Conservation (phyloP, 2,113 vertebrate species). For the Potamarius usumacintae region DNA sequence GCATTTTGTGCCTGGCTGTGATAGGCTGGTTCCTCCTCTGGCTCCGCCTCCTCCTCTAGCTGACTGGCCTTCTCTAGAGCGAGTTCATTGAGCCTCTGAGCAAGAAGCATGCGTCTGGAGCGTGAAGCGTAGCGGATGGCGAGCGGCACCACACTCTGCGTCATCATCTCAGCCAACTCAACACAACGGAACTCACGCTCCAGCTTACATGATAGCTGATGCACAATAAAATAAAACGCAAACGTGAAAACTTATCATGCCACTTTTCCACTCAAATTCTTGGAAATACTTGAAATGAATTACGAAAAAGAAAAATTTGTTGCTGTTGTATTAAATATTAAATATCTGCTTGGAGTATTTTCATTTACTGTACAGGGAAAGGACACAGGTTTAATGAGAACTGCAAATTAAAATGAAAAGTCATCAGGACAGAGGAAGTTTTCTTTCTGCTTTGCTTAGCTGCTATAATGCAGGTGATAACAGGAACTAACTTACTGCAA, state of each 20-base stretch:
- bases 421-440: too few species aligned
- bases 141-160: constrained; percentile 81
- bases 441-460: too few species aligned
- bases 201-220: constrained; percentile 90
- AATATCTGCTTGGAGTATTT: neutral
- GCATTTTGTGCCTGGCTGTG: constrained; percentile 60
- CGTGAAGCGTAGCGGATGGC: constrained; percentile 92
- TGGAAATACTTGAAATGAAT: neutral
- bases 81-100: constrained; percentile 86
- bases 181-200: constrained; percentile 91
- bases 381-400: too few species aligned
- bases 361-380: neutral
- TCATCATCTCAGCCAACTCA: constrained; percentile 92
- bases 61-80: constrained; percentile 82
- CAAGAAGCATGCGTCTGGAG: constrained; percentile 82
- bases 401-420: too few species aligned
- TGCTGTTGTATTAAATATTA: neutral
- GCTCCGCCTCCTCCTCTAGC: constrained; percentile 65
- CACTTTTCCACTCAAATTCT: neutral
- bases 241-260: neutral
- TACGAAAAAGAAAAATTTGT: neutral
- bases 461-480: neutral
- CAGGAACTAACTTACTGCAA: constrained; percentile 83
- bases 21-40: constrained; percentile 69
- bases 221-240: neutral